Evolutionary conservation across 1,140 invertebrate species (phyloP).

Genomic region (Cydia splendana): DNA sequence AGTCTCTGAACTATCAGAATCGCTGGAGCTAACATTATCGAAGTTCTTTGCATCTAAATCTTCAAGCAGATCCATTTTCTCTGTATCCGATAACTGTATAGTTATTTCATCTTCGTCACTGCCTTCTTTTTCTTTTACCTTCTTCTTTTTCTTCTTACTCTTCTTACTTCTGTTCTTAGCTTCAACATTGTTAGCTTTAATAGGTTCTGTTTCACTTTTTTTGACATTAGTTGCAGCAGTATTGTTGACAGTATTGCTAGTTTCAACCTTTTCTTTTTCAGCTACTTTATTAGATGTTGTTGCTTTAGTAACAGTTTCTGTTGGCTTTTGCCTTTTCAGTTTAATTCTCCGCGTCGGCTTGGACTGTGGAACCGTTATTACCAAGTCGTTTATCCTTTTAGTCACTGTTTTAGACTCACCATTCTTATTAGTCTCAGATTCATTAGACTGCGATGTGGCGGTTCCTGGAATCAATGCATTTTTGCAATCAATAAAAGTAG

Average conservation of each 20-base stretch:
- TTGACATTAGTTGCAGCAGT: slow-evolving; percentile 16
- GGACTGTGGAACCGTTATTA: slow-evolving; percentile 62
- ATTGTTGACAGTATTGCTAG: neutral
- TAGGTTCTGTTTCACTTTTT: slow-evolving; percentile 32
- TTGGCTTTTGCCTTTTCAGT: slow-evolving; percentile 66
- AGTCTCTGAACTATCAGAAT: slow-evolving; percentile 41
- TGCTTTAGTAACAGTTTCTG: slow-evolving; percentile 37
- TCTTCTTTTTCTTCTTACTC: slow-evolving; percentile 59
- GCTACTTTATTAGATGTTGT: slow-evolving; percentile 18
- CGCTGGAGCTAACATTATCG: slow-evolving; percentile 47
- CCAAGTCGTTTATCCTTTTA: slow-evolving; percentile 60
- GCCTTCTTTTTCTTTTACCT: slow-evolving; percentile 55
- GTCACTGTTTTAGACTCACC: slow-evolving; percentile 49
- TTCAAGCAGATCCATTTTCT: slow-evolving; percentile 78
- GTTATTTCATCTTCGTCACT: slow-evolving; percentile 76
- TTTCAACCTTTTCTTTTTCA: slow-evolving; percentile 8
- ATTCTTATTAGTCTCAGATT: slow-evolving; percentile 18
- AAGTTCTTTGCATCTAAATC: slow-evolving; percentile 63
- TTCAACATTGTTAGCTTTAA: slow-evolving; percentile 36
- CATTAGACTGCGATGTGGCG: neutral
- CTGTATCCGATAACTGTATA: slow-evolving; percentile 73
- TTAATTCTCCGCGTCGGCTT: slow-evolving; percentile 68
- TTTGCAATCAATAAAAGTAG: no score
- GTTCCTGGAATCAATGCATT: slow-evolving; percentile 14
- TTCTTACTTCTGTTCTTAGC: slow-evolving; percentile 52